Evolutionary conservation across 2,888 invertebrate genomes (phyloP).

Genomic region (Eristalis intricaria): DNA sequence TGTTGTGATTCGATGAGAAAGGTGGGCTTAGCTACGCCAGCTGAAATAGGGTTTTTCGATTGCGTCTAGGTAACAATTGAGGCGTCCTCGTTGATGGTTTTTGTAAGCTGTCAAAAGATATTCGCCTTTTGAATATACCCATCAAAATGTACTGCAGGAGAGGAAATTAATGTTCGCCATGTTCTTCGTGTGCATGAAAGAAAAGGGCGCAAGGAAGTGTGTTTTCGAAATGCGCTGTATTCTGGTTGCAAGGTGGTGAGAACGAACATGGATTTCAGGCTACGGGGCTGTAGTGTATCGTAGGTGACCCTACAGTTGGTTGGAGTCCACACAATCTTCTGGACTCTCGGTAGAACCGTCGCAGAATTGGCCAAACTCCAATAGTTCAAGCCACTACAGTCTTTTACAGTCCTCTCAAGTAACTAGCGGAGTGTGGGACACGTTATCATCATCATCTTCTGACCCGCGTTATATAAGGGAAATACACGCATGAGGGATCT

Average conservation of each 20-base stretch:
- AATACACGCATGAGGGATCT: too few relatives aligned
- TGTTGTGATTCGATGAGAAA: constrained; percentile 31
- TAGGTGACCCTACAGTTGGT: too few relatives aligned
- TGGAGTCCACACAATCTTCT: too few relatives aligned
- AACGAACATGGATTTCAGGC: too few relatives aligned
- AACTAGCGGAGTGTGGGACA: too few relatives aligned
- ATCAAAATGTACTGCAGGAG: neutral
- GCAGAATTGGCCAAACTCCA: too few relatives aligned
- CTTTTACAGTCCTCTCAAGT: too few relatives aligned
- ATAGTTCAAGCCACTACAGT: too few relatives aligned
- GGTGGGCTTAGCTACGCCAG: constrained; percentile 30
- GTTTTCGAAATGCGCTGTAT: neutral
- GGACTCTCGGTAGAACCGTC: too few relatives aligned
- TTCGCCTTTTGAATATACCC: neutral
- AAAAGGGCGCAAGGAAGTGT: neutral
- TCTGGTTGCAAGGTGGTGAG: neutral
- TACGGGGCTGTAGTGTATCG: too few relatives aligned
- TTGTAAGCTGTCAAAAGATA: constrained; percentile 9
- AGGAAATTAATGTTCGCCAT: neutral
- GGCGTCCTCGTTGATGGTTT: neutral
- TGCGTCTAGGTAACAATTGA: neutral
- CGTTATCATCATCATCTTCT: too few relatives aligned
- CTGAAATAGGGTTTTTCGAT: constrained; percentile 25
- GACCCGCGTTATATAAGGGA: too few relatives aligned
- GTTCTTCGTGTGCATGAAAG: neutral